phyloP scores from a whole-genome alignment of 1,140 invertebrate species.

The Nautilus pompilius region DNA sequence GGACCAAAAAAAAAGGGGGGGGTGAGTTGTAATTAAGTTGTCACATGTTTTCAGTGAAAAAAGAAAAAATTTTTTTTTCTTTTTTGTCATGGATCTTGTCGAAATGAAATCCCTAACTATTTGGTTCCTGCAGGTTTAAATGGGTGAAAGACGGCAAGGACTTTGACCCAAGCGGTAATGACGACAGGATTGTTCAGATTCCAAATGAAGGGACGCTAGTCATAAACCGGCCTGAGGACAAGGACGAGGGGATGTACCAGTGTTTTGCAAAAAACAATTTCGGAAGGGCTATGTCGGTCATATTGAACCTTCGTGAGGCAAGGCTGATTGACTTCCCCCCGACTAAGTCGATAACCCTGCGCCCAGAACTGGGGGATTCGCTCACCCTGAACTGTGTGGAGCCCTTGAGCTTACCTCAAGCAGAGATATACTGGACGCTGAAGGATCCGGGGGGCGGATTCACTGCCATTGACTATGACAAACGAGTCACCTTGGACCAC shows the following conservation, averaged over 20 bases:
- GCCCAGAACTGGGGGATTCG: slow-evolving; percentile 18
- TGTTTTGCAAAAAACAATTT: slow-evolving; percentile 95
- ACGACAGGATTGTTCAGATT: slow-evolving; percentile 89
- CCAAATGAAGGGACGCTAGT: slow-evolving; percentile 87
- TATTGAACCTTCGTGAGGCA: slow-evolving; percentile 31
- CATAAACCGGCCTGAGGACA: slow-evolving; percentile 80
- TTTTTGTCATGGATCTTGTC: slow-evolving; percentile 1
- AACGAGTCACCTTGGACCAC: slow-evolving; percentile 43
- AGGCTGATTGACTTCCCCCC: slow-evolving; percentile 27
- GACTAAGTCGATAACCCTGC: background rate
- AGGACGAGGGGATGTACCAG: slow-evolving; percentile 91
- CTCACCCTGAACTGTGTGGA: slow-evolving; percentile 36
- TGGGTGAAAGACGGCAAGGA: slow-evolving; percentile 96
- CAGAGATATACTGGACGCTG: slow-evolving; percentile 40
- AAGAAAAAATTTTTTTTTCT: background rate
- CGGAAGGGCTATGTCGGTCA: slow-evolving; percentile 64
- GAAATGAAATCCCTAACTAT: background rate
- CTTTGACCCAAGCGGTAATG: slow-evolving; percentile 64
- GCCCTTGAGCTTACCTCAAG: slow-evolving; percentile 43
- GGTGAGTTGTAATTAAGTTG: background rate
- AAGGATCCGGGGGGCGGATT: slow-evolving; percentile 22
- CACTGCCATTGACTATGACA: slow-evolving; percentile 34
- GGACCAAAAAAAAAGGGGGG: slow-evolving; percentile 5
- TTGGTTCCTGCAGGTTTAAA: slow-evolving; percentile 69
- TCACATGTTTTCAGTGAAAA: background rate